Conservation (phyloP, 2,888 invertebrate genomes). For the Operophtera brumata region DNA sequence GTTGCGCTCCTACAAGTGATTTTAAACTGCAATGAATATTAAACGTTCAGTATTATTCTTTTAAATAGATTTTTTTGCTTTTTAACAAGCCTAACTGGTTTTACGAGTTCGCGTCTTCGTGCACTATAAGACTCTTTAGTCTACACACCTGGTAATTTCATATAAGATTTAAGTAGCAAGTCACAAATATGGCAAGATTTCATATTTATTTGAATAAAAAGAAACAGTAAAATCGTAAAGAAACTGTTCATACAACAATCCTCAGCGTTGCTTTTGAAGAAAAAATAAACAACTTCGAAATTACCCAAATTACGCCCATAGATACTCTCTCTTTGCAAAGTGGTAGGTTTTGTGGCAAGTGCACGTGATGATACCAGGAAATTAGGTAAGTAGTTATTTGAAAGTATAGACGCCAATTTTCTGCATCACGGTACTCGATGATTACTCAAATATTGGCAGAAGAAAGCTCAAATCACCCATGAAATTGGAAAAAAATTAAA, state of each 20-base stretch:
- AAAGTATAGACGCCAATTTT: constrained; percentile 29
- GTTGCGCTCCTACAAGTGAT: constrained; percentile 7
- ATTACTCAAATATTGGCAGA: constrained; percentile 28
- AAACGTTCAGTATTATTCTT: constrained; percentile 5
- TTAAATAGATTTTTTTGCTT: constrained; percentile 7
- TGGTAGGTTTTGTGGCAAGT: constrained; percentile 6
- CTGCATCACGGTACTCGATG: constrained; percentile 26
- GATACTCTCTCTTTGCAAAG: constrained; percentile 3
- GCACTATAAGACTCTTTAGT: neutral
- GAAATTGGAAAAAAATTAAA: neutral
- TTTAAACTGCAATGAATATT: constrained; percentile 12
- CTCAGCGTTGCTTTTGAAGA: neutral
- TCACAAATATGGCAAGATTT: too few relatives aligned
- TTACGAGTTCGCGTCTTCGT: neutral
- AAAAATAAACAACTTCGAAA: neutral
- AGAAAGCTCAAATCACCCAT: constrained; percentile 18
- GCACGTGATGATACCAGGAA: constrained; percentile 16
- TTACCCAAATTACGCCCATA: neutral
- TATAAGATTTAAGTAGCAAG: too few relatives aligned
- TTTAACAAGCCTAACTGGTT: constrained; percentile 14
- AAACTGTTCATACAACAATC: too few relatives aligned
- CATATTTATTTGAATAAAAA: neutral
- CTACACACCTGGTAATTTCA: neutral
- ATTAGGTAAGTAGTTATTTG: constrained; percentile 21
- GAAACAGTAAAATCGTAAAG: neutral